A percentile compares a stretch with the other conserved stretches of the same genome.
These are phyloP conservation scores for Silurus asotus DNA, from an alignment of 2,113 vertebrate species.

Conservation along the genomic window DNA sequence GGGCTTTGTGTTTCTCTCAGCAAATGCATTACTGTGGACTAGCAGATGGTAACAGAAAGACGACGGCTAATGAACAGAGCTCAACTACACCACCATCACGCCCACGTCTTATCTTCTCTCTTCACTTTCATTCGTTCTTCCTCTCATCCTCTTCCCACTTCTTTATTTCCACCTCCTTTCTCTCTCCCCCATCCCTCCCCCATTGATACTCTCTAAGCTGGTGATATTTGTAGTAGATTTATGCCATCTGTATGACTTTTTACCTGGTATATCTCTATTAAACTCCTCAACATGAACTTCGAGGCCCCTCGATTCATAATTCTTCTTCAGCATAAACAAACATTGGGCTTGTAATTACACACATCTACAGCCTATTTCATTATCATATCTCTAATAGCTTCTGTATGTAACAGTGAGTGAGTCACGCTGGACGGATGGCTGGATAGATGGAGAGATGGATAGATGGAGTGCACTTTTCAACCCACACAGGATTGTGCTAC, in stretches of 20 bases:
- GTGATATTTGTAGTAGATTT: constrained; percentile 40
- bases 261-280: neutral
- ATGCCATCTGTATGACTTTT: constrained; percentile 39
- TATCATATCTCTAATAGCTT: constrained; percentile 31
- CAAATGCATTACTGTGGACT: constrained; percentile 65
- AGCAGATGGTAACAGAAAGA: constrained; percentile 68
- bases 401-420: constrained; percentile 3
- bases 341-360: constrained; percentile 24
- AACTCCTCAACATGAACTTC: constrained; percentile 32
- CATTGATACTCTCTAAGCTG: constrained; percentile 22
- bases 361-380: constrained; percentile 15
- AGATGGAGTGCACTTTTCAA: constrained; percentile 46
- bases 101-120: constrained; percentile 56
- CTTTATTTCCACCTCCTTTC: constrained; percentile 10
- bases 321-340: constrained; percentile 34
- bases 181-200: constrained; percentile 10
- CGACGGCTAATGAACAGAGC: constrained; percentile 60
- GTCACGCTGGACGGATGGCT: constrained; percentile 1
- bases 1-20: constrained; percentile 66
- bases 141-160: constrained; percentile 19
- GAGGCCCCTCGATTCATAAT: constrained; percentile 21
- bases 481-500: constrained; percentile 34
- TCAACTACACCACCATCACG: constrained; percentile 64
- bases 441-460: constrained; percentile 17
- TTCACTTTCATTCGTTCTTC: constrained; percentile 9